Percentiles rank a stretch among this genome's conserved stretches.
phyloP scores from a whole-genome alignment of 2,797 vertebrate genomes.

The Labeo calbasu region DNA sequence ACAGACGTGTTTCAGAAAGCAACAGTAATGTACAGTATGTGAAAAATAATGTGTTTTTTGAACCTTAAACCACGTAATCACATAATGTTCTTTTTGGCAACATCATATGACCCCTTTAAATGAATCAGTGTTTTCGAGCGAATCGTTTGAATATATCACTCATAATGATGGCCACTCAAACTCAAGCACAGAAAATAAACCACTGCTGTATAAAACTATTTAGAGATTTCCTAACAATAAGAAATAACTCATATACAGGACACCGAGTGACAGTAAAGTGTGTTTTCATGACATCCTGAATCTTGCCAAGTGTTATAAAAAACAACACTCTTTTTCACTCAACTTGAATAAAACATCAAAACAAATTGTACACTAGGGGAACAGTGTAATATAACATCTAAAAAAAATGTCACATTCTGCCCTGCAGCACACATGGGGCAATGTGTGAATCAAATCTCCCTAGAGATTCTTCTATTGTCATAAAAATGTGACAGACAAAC shows the following conservation, averaged over 20 bases:
- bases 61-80: too few species aligned
- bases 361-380: not conserved
- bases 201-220: not conserved
- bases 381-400: not conserved
- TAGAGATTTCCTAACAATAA: not conserved
- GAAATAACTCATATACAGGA: not conserved
- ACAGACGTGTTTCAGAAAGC: too few species aligned
- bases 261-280: not conserved
- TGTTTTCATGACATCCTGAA: not conserved
- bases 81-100: too few species aligned
- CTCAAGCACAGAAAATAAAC: not conserved
- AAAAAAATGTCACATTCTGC: not conserved
- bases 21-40: too few species aligned
- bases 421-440: not conserved
- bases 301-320: not conserved
- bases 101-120: not conserved
- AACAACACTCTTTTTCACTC: not conserved
- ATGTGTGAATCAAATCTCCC: not conserved
- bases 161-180: not conserved
- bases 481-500: constrained; percentile 25
- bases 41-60: too few species aligned
- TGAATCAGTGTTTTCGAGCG: not conserved
- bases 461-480: constrained; percentile 23
- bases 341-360: not conserved
- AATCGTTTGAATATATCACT: not conserved